phyloP scores from a whole-genome alignment of 2,113 vertebrate species.

The Morphnarchus princeps region DNA sequence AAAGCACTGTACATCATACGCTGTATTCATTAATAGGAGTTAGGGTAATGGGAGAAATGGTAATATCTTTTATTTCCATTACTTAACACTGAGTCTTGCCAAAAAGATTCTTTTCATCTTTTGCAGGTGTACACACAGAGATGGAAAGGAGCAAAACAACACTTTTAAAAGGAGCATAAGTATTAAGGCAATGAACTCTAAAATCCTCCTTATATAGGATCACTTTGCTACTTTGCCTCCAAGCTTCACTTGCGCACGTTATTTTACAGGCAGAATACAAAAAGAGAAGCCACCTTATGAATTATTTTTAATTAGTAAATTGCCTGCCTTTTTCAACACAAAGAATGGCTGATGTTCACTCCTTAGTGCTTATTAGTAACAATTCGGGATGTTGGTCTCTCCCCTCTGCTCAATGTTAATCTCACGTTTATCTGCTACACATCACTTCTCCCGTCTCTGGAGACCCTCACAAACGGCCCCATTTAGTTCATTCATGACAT shows the following conservation, averaged over 20 bases:
- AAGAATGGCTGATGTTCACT: neutral
- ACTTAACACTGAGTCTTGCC: neutral
- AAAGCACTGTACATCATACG: neutral
- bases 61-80: neutral
- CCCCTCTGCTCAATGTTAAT: neutral
- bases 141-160: neutral
- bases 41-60: neutral
- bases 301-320: conserved; percentile 29
- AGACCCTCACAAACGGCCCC: neutral
- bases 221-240: neutral
- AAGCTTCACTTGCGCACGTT: neutral
- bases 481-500: neutral
- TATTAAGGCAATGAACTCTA: neutral
- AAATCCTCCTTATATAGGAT: neutral
- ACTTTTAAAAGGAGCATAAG: neutral
- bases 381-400: neutral
- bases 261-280: neutral
- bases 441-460: neutral
- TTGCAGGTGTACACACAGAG: neutral
- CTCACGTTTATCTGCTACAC: neutral
- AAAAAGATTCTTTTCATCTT: neutral
- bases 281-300: neutral
- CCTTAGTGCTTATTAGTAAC: conserved; percentile 17
- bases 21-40: neutral
- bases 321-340: neutral